Evolutionary conservation across 2,888 invertebrate genomes (phyloP).

Genomic region (Hartigia nigra): DNA sequence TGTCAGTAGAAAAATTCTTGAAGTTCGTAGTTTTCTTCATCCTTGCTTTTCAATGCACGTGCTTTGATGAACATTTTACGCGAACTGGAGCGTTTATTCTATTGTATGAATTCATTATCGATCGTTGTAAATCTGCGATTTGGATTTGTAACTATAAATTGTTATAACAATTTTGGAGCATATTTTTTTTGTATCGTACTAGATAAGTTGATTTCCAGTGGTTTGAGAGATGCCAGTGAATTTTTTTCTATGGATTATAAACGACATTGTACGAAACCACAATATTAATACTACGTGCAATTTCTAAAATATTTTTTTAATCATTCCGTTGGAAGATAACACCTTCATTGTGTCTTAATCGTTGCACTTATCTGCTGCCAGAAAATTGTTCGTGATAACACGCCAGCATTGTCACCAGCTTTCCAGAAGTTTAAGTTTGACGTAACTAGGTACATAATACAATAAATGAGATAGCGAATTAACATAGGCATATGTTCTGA

Average conservation of each 20-base stretch:
- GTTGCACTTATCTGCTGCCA: not conserved
- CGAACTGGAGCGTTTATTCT: not conserved
- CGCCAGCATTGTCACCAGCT: not conserved
- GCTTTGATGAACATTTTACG: not conserved
- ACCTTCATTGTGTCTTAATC: not conserved
- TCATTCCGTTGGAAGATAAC: not conserved
- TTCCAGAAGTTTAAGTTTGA: not conserved
- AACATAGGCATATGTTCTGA: not conserved
- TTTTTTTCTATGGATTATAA: not conserved
- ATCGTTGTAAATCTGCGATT: not conserved
- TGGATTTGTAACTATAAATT: not conserved
- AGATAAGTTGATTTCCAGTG: not conserved
- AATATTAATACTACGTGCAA: not conserved
- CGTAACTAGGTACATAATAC: not conserved
- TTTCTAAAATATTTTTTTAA: not conserved
- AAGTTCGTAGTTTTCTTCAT: not conserved
- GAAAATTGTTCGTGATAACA: not conserved
- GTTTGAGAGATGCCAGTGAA: not conserved
- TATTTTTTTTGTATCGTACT: not conserved
- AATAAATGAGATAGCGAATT: not conserved
- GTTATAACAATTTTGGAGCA: not conserved
- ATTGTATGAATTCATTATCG: not conserved
- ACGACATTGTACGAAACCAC: too few relatives aligned
- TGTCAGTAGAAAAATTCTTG: not conserved
- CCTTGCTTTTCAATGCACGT: not conserved